Base-by-base conservation (phyloP, 2,113 vertebrate species). In the Herpailurus yagouaroundi region DNA sequence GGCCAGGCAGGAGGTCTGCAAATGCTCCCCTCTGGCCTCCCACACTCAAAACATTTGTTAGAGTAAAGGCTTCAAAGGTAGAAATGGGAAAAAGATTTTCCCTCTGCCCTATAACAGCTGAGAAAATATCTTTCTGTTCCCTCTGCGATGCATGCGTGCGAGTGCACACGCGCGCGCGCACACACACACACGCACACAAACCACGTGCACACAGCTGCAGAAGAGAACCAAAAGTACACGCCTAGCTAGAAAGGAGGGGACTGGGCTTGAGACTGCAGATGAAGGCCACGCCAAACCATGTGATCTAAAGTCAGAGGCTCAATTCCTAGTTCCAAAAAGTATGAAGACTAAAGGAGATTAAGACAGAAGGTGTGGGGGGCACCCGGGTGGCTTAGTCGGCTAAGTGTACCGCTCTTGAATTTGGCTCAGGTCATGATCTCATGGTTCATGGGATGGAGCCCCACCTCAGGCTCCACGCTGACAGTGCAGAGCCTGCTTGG, bases 61-160 rank as follows among this genome's bases (percentile, higher is more conserved):
- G 48, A 36, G 96, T 0, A 68, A 96, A 87, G 69, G 92, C 92
- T 97, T 97, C 97, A 97, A 97, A 98, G 90, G 84, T 12, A 97
- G 80, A 91, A 90, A 93, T 60, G 77, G 85, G 89, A 96, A 97
- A 96, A 92, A 94, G 92, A 96, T 93, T 97, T 93, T 83, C 97
- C 94, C 87, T 97, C 92, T 97, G 97, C 95, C 92, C 97, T 89
- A 7, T n/a, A 86, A 86, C 87, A 88, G 90, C 55, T 52, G 88
- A 94, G 89, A 97, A 73, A 85, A 91, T 76, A 83, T 92, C 63
- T 73, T 97, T 89, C 96, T 94, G 41, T 93, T 97, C 76, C 55
- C 21, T 94, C 71, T 15, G 45, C 4, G 57, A 18, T 18, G 7
- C 8, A 21, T 8, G 19, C 5, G 21, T 6, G 19, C 15, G 19